A percentile compares a stretch with the other conserved stretches of the same genome.
phyloP scores from a whole-genome alignment of 2,113 vertebrate genomes.

The Neotoma lepida region DNA sequence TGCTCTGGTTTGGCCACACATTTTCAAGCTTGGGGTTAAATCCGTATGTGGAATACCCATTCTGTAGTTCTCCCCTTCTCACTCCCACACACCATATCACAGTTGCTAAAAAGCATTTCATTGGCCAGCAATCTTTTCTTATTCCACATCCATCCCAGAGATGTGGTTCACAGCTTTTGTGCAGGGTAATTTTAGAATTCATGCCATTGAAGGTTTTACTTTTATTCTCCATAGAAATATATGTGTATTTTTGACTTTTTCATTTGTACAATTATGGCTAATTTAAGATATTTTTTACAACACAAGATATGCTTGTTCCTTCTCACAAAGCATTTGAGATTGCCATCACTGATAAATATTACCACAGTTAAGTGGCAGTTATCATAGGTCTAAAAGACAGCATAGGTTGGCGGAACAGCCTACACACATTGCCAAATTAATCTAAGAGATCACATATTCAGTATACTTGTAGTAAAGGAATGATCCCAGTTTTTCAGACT shows the following conservation, averaged over 20 bases:
- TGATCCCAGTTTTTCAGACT: not conserved
- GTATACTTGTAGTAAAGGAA: not conserved
- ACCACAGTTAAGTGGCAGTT: constrained; percentile 27
- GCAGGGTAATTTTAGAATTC: constrained; percentile 58
- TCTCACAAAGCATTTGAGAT: not conserved
- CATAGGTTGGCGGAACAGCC: not conserved
- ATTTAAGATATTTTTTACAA: not conserved
- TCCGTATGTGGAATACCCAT: not conserved
- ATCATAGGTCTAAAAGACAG: not conserved
- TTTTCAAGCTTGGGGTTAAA: not conserved
- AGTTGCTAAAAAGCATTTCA: not conserved
- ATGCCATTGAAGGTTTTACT: constrained; percentile 49
- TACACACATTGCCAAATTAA: not conserved
- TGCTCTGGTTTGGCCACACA: not conserved
- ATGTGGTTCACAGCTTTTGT: not conserved
- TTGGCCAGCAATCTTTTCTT: not conserved
- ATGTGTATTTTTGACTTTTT: constrained; percentile 20
- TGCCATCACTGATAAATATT: not conserved
- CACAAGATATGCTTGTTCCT: not conserved
- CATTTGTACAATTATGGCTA: constrained; percentile 8
- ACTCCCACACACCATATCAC: not conserved
- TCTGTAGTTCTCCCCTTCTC: not conserved
- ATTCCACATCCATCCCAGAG: not conserved
- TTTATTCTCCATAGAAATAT: constrained; percentile 12
- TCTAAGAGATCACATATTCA: constrained; percentile 11